Conservation (phyloP, 2,113 vertebrate species). For the Phalacrocorax carbo region DNA sequence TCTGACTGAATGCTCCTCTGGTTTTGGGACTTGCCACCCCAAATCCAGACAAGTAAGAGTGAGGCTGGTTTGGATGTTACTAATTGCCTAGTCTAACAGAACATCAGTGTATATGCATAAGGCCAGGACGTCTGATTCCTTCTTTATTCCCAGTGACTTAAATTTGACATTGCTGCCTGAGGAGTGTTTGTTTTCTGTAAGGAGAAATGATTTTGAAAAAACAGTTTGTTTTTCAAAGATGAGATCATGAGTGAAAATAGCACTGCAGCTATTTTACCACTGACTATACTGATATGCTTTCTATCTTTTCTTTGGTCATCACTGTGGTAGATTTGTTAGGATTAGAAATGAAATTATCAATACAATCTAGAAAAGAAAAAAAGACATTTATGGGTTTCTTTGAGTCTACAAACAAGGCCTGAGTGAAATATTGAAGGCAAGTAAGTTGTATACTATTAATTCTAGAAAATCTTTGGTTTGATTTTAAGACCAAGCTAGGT, state of each 20-base stretch:
- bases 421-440: neutral
- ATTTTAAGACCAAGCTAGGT: neutral
- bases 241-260: slow-evolving; percentile 39
- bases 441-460: neutral
- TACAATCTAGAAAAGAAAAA: neutral
- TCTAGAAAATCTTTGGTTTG: neutral
- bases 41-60: neutral
- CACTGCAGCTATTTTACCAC: slow-evolving; percentile 34
- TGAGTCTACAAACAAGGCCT: neutral
- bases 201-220: slow-evolving; percentile 33
- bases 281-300: slow-evolving; percentile 39
- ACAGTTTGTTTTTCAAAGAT: neutral
- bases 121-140: neutral
- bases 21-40: neutral
- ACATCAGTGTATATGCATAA: neutral
- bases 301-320: slow-evolving; percentile 8
- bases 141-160: neutral
- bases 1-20: neutral
- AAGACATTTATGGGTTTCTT: neutral
- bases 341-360: neutral
- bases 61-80: neutral
- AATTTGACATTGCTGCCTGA: slow-evolving; percentile 61
- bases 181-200: slow-evolving; percentile 62
- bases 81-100: neutral
- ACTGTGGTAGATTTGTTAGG: neutral